phyloP scores from a whole-genome alignment of 2,113 vertebrate genomes.

The Geococcyx californianus region DNA sequence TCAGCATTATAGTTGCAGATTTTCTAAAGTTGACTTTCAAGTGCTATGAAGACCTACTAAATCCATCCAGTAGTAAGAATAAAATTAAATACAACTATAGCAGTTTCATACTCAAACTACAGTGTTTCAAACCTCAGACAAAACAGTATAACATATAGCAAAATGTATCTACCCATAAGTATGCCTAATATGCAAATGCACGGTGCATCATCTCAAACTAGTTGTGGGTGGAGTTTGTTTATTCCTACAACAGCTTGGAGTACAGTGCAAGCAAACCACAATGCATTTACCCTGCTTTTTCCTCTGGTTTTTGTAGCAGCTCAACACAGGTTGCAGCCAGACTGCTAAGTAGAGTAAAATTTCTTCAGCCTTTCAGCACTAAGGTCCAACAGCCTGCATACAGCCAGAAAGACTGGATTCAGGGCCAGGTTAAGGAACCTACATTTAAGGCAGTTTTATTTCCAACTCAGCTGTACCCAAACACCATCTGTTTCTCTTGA shows the following conservation, averaged over 20 bases:
- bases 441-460: neutral
- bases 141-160: neutral
- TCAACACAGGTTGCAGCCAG: neutral
- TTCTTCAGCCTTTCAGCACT: neutral
- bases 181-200: neutral
- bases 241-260: neutral
- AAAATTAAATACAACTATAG: neutral
- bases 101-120: neutral
- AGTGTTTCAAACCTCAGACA: neutral
- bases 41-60: neutral
- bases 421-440: neutral
- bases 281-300: neutral
- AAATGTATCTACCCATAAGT: neutral
- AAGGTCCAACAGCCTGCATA: neutral
- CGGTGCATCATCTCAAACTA: neutral
- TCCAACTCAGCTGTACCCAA: neutral
- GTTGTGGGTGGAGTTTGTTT: neutral
- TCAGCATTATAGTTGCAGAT: neutral
- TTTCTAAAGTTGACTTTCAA: neutral
- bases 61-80: neutral
- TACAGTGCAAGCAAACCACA: neutral
- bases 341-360: neutral
- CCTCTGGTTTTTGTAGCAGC: neutral
- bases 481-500: neutral
- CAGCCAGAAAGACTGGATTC: neutral